Conservation (phyloP, 1,140 invertebrate species). For the Drosophila dunni region DNA sequence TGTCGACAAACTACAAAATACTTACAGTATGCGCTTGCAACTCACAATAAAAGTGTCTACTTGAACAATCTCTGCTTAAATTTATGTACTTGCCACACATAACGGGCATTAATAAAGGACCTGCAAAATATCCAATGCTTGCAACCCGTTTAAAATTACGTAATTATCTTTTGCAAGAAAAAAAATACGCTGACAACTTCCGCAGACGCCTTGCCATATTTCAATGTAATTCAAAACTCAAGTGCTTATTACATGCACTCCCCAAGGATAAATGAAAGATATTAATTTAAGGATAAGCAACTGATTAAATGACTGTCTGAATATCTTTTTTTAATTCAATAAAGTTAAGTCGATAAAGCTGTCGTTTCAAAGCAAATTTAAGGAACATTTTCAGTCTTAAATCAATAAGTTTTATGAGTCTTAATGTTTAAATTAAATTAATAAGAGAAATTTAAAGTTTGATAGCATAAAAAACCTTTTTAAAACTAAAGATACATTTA, state of each 20-base stretch:
- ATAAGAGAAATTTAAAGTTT: too few relatives aligned
- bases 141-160: constrained; percentile 4
- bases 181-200: constrained; percentile 4
- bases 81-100: constrained; percentile 27
- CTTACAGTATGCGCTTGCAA: not conserved
- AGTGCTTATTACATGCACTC: not conserved
- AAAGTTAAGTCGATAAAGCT: too few relatives aligned
- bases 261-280: not conserved
- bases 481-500: too few relatives aligned
- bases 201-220: constrained; percentile 32
- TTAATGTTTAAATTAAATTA: too few relatives aligned
- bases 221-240: constrained; percentile 8
- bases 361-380: too few relatives aligned
- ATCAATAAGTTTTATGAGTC: too few relatives aligned
- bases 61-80: constrained; percentile 16
- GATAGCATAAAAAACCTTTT: too few relatives aligned
- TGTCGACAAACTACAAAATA: constrained; percentile 19
- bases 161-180: constrained; percentile 14
- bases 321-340: too few relatives aligned
- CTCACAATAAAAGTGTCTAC: constrained; percentile 17
- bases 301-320: not conserved
- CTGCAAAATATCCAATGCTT: not conserved
- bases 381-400: too few relatives aligned
- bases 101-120: constrained; percentile 6
- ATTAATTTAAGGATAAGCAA: not conserved